Evolutionary conservation across 2,888 invertebrate genomes (phyloP).

Genomic region (Vanessa cardui): DNA sequence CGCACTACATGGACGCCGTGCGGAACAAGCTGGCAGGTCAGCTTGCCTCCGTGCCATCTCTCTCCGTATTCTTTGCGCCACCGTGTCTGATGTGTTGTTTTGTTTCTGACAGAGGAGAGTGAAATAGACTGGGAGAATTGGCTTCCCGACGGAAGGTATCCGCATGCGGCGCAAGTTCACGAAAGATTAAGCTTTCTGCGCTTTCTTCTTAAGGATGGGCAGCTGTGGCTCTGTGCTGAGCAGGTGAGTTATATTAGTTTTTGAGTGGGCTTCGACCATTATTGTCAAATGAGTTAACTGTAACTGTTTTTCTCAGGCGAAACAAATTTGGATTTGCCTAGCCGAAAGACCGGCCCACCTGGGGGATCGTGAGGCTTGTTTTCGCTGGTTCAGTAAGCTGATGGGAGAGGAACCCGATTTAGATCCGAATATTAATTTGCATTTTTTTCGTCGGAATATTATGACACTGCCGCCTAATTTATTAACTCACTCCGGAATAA

Average conservation of each 20-base stretch:
- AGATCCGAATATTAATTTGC: constrained; percentile 96
- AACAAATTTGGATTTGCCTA: constrained; percentile 97
- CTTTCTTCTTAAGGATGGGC: constrained; percentile 96
- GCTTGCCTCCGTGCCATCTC: neutral
- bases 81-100: neutral
- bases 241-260: constrained; percentile 77
- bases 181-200: constrained; percentile 96
- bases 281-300: neutral
- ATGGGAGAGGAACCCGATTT: constrained; percentile 98
- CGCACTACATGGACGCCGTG: constrained; percentile 94
- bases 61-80: neutral
- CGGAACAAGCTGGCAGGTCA: constrained; percentile 78
- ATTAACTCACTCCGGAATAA: constrained; percentile 97
- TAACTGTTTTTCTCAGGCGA: constrained; percentile 82
- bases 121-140: constrained; percentile 90
- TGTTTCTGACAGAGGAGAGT: constrained; percentile 84
- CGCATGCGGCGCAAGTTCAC: constrained; percentile 95
- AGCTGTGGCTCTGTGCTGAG: constrained; percentile 97
- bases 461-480: constrained; percentile 95
- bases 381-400: constrained; percentile 98
- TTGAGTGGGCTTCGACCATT: too few relatives aligned
- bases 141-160: constrained; percentile 94
- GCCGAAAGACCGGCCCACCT: constrained; percentile 96
- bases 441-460: constrained; percentile 97
- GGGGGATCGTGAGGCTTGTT: constrained; percentile 97